A percentile compares a stretch with the other conserved stretches of the same genome.
Evolutionary conservation across 2,113 vertebrate genomes (phyloP).

Genomic region (Azemiops feae): DNA sequence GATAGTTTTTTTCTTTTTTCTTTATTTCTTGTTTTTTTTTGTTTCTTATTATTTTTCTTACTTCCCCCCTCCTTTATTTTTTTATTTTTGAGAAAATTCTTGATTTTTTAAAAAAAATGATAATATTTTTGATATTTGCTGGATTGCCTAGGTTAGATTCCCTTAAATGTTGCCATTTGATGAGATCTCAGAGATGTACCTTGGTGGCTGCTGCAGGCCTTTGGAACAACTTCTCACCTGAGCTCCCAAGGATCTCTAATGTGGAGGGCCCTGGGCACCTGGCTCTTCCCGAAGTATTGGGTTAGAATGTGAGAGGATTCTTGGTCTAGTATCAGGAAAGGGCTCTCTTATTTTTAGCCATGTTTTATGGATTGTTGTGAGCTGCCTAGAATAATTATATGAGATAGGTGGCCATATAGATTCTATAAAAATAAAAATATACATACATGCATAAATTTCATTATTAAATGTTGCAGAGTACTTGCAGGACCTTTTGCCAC

Average conservation of each 20-base stretch:
- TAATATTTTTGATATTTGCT: background rate
- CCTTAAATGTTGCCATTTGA: background rate
- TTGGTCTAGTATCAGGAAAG: background rate
- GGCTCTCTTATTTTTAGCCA: background rate
- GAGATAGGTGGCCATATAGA: background rate
- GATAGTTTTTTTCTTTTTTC: background rate
- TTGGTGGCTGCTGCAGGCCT: background rate
- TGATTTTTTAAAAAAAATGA: background rate
- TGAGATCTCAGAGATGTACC: background rate
- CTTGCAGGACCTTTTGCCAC: conserved; percentile 94
- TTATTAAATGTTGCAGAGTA: conserved; percentile 73
- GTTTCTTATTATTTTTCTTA: background rate
- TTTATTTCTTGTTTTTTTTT: background rate
- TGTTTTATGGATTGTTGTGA: background rate
- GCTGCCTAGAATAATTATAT: background rate
- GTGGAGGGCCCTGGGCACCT: background rate
- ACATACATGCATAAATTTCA: background rate
- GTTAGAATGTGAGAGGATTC: background rate
- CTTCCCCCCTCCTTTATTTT: background rate
- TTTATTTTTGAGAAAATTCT: background rate
- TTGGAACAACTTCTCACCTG: background rate
- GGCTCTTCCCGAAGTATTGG: background rate
- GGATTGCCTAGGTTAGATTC: background rate
- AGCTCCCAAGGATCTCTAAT: background rate
- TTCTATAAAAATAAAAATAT: background rate